These are phyloP conservation scores for Prolemur simus DNA, from an alignment of 2,113 vertebrate species.

Conservation along the genomic window DNA sequence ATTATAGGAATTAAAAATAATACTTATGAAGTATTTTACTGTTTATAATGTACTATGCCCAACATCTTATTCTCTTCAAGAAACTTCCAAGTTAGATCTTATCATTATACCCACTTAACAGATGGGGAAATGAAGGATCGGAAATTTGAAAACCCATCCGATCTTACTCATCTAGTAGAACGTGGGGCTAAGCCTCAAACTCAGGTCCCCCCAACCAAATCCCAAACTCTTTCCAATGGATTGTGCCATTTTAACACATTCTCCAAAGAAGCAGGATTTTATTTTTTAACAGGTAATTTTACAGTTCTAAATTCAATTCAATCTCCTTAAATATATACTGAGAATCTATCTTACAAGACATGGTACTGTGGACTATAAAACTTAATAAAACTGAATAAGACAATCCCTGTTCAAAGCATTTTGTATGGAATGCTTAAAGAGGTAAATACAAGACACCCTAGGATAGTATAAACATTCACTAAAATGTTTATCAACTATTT, in stretches of 20 bases:
- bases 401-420: neutral
- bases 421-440: neutral
- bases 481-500: neutral
- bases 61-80: neutral
- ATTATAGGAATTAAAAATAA: neutral
- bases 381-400: neutral
- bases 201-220: neutral
- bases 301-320: conserved; percentile 25
- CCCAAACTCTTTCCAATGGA: neutral
- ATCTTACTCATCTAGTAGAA: neutral
- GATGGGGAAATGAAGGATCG: neutral
- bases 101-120: neutral
- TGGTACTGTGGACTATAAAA: neutral
- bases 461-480: neutral
- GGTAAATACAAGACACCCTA: neutral
- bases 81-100: neutral
- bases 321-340: neutral
- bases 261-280: neutral
- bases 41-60: neutral
- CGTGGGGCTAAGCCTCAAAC: neutral
- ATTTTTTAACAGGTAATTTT: neutral
- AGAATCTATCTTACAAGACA: neutral
- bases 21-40: neutral
- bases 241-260: neutral
- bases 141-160: neutral